Conservation (phyloP, 2,113 vertebrate species). For the Lethenteron camtschaticum region DNA sequence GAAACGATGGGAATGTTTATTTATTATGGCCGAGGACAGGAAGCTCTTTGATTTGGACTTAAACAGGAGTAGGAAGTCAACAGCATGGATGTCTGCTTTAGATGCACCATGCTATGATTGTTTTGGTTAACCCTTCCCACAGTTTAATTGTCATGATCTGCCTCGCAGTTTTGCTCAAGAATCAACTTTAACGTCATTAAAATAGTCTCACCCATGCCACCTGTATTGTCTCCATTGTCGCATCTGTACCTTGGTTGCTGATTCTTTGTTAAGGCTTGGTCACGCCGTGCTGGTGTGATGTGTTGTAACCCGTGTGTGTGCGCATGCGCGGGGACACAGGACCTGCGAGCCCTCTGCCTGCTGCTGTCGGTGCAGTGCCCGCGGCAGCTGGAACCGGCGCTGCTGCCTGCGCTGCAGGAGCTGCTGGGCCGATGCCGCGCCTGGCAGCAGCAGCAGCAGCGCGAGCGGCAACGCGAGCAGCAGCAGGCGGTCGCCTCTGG, state of each 20-base stretch:
- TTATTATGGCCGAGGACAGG: background rate
- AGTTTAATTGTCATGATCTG: background rate
- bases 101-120: no score
- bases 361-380: constrained; percentile 76
- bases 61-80: no score
- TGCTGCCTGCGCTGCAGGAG: constrained; percentile 72
- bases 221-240: background rate
- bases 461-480: constrained; percentile 49
- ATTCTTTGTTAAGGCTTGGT: background rate
- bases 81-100: background rate
- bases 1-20: background rate
- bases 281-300: background rate
- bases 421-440: constrained; percentile 55
- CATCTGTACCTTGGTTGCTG: background rate
- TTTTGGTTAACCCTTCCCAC: background rate
- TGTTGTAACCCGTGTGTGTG: background rate
- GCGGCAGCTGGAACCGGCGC: constrained; percentile 51
- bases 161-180: background rate
- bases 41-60: background rate
- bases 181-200: background rate
- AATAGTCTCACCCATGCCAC: background rate
- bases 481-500: background rate
- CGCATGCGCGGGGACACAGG: constrained; percentile 24
- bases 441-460: constrained; percentile 62
- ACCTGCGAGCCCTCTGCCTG: constrained; percentile 64